These are phyloP conservation scores for Dyspetes luteomarginatus DNA, from an alignment of 2,888 invertebrate species.

Conservation along the genomic window DNA sequence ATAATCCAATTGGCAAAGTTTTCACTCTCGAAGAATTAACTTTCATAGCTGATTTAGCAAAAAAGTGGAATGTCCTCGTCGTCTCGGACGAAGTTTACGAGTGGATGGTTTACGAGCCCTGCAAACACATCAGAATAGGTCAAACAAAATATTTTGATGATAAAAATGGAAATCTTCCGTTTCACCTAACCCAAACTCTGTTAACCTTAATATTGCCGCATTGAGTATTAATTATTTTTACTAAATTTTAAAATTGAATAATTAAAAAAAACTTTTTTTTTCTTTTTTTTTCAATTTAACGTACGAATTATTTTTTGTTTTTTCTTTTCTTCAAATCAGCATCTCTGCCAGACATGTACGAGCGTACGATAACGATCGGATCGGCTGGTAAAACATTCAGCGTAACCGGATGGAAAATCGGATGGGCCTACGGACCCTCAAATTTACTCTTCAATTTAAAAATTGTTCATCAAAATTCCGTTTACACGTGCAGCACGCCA, in stretches of 20 bases:
- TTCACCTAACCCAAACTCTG: no score
- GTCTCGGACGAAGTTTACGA: slow-evolving; percentile 99
- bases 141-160: slow-evolving; percentile 48
- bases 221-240: no score
- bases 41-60: slow-evolving; percentile 93
- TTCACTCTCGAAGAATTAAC: slow-evolving; percentile 88
- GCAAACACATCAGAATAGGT: slow-evolving; percentile 96
- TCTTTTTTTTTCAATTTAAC: no score
- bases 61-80: slow-evolving; percentile 95
- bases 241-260: no score
- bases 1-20: slow-evolving; percentile 98
- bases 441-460: slow-evolving; percentile 91
- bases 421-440: slow-evolving; percentile 97
- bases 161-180: neutral
- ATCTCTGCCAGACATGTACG: slow-evolving; percentile 98
- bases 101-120: slow-evolving; percentile 95
- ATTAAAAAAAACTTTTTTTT: slow-evolving; percentile 1
- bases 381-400: slow-evolving; percentile 99
- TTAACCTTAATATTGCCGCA: no score
- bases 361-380: slow-evolving; percentile 97
- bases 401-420: slow-evolving; percentile 98
- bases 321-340: no score
- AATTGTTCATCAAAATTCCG: slow-evolving; percentile 96
- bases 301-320: no score
- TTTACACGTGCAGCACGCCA: slow-evolving; percentile 96